Conservation (phyloP, 2,113 vertebrate species). For the Arvicanthis niloticus region DNA sequence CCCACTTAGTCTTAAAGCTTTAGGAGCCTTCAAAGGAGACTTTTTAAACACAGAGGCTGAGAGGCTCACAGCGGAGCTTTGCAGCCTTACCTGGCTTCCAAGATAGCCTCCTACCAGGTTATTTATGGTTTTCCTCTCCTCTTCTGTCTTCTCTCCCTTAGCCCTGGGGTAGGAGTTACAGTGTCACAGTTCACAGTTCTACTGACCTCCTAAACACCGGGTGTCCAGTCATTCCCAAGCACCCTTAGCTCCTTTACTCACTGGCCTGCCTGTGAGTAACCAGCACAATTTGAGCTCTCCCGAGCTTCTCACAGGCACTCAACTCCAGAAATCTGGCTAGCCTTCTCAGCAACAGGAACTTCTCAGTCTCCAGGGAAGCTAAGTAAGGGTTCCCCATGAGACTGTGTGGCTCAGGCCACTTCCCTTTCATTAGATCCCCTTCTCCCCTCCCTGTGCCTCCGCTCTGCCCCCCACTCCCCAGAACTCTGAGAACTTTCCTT, state of each 20-base stretch:
- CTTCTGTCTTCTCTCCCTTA: neutral
- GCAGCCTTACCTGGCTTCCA: accelerated
- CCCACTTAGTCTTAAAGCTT: neutral
- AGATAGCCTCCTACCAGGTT: neutral
- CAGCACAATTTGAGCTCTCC: neutral
- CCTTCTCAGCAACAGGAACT: neutral
- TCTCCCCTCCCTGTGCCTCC: neutral
- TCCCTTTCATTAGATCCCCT: neutral
- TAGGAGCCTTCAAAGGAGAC: neutral
- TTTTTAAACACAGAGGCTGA: neutral
- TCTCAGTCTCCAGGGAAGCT: too few relatives aligned
- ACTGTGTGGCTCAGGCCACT: neutral
- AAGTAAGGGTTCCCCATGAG: neutral
- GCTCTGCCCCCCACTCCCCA: neutral
- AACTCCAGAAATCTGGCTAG: neutral
- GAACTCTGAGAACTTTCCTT: neutral
- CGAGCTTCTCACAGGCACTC: neutral
- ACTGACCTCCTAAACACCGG: neutral
- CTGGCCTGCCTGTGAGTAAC: neutral
- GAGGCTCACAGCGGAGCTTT: neutral
- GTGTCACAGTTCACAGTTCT: neutral
- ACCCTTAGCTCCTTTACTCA: neutral
- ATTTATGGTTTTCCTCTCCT: neutral
- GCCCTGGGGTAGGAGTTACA: accelerated
- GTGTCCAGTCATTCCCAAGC: neutral